Evolutionary conservation across 2,888 invertebrate genomes (phyloP).

Genomic region (Eurois occulta): DNA sequence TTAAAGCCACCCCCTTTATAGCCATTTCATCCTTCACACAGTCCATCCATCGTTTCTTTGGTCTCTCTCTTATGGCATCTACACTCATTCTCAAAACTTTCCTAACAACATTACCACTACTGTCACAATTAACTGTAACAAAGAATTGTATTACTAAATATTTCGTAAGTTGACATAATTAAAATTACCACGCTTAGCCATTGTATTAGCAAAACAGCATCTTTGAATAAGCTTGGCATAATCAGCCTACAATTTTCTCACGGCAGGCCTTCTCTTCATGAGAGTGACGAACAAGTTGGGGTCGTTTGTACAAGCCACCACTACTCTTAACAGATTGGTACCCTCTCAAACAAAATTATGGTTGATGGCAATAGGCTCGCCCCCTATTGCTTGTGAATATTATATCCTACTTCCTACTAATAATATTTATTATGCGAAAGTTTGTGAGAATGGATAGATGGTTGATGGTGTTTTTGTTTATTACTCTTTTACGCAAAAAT

Average conservation of each 20-base stretch:
- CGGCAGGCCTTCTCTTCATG: background rate
- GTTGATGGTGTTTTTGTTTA: too few relatives aligned
- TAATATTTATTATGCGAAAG: too few relatives aligned
- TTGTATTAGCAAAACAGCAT: background rate
- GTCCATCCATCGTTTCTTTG: too few relatives aligned
- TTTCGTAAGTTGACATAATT: background rate
- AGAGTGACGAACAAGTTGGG: too few relatives aligned
- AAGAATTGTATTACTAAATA: constrained; percentile 1
- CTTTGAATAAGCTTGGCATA: background rate
- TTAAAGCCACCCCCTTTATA: too few relatives aligned
- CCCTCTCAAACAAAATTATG: background rate
- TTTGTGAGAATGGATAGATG: too few relatives aligned
- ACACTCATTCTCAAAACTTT: too few relatives aligned
- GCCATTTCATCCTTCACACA: too few relatives aligned
- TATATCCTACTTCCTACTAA: too few relatives aligned
- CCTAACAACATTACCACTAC: background rate
- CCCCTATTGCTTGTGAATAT: background rate
- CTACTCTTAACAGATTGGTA: too few relatives aligned
- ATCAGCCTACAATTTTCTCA: background rate
- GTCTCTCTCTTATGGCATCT: too few relatives aligned
- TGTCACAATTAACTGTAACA: background rate
- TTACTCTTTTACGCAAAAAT: too few relatives aligned
- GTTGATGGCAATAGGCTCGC: background rate
- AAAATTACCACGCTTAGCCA: background rate
- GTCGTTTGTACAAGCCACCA: background rate